Percentiles rank a stretch among this genome's conserved stretches.
Conservation (phyloP, 2,797 vertebrate genomes). For the Lateolabrax maculatus region DNA sequence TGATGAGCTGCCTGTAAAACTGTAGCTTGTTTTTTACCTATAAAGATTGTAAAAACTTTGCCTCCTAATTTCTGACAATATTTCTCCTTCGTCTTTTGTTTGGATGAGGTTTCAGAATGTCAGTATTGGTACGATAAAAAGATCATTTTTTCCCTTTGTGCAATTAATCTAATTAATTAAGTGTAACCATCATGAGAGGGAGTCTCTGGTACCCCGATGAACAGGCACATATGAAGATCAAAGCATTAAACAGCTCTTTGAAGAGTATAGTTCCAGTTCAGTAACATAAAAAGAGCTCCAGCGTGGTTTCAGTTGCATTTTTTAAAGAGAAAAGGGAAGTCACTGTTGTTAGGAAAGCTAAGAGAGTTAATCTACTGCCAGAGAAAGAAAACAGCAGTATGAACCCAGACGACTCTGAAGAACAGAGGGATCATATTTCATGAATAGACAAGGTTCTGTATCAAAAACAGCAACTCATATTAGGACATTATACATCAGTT, state of each 20-base stretch:
- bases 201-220: slow-evolving; percentile 18
- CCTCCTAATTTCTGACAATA: no score
- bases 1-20: neutral
- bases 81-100: no score
- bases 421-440: neutral
- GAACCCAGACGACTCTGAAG: no score
- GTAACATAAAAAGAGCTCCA: neutral
- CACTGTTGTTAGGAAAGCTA: no score
- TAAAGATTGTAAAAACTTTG: no score
- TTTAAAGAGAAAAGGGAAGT: neutral
- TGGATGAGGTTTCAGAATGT: no score
- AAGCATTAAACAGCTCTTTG: slow-evolving; percentile 33
- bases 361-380: neutral
- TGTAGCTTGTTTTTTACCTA: no score
- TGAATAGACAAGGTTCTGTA: neutral
- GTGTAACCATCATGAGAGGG: slow-evolving; percentile 13
- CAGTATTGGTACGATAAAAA: no score
- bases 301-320: slow-evolving; percentile 4
- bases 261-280: slow-evolving; percentile 11
- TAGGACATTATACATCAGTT: neutral
- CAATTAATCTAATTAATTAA: slow-evolving; percentile 49
- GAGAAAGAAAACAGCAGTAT: neutral
- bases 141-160: neutral
- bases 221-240: slow-evolving; percentile 26
- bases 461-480: neutral